Evolutionary conservation across 2,797 vertebrate species (phyloP).

Genomic region (Fringilla coelebs): DNA sequence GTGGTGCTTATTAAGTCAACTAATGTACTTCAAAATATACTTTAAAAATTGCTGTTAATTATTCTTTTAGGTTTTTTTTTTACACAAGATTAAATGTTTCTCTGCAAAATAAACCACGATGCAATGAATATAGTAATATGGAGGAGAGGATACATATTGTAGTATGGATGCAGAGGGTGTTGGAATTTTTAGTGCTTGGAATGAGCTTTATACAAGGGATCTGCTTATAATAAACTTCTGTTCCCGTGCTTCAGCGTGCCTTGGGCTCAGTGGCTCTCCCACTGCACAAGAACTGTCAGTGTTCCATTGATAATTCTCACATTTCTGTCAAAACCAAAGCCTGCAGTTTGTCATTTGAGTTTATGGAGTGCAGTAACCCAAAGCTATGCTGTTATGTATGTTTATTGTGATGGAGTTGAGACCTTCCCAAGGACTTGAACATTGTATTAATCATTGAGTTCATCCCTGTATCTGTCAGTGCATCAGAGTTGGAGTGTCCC

Average conservation of each 20-base stretch:
- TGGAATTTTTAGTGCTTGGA: background rate
- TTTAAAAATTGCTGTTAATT: background rate
- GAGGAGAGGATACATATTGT: background rate
- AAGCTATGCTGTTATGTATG: rapidly evolving
- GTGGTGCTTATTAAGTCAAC: background rate
- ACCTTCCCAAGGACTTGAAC: background rate
- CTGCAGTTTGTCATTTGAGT: background rate
- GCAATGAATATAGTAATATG: background rate
- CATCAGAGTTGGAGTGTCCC: background rate
- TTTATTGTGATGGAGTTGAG: background rate
- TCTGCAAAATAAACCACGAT: background rate
- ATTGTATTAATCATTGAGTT: background rate
- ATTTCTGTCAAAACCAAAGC: background rate
- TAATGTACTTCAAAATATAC: background rate
- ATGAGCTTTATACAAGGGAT: background rate
- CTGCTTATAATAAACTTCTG: background rate
- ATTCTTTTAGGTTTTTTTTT: background rate
- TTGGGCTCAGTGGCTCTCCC: background rate
- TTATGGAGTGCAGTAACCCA: background rate
- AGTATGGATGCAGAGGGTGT: too few species aligned
- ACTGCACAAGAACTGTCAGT: background rate
- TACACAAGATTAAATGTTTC: background rate
- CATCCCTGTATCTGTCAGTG: background rate
- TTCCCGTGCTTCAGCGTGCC: background rate
- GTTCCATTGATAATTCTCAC: background rate